Conservation (phyloP, 2,113 vertebrate species). For the Bucco capensis region DNA sequence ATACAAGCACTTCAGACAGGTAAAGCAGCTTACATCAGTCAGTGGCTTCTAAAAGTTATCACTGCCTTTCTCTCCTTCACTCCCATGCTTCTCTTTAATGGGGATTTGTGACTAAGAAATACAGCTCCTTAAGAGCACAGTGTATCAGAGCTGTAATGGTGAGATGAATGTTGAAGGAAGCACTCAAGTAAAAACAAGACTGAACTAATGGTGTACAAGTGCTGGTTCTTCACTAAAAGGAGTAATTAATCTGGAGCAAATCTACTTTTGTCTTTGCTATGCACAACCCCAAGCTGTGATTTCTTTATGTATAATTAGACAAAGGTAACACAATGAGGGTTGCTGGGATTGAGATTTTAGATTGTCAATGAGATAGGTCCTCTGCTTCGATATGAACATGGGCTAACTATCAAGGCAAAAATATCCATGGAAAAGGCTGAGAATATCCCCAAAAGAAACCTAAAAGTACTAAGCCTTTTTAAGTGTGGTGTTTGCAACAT, state of each 20-base stretch:
- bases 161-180: not conserved
- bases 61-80: not conserved
- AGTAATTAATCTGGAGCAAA: not conserved
- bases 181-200: not conserved
- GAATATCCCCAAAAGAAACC: not conserved
- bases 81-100: not conserved
- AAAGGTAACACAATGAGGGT: not conserved
- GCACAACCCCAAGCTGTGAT: not conserved
- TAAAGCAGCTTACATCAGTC: slow-evolving; percentile 24
- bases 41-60: not conserved
- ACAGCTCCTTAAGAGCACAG: not conserved
- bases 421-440: not conserved
- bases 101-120: not conserved
- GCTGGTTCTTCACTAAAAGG: not conserved
- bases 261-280: not conserved
- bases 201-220: not conserved
- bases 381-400: not conserved
- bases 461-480: not conserved
- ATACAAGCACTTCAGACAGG: slow-evolving; percentile 95
- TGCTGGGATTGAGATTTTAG: not conserved
- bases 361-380: not conserved
- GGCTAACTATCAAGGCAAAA: not conserved
- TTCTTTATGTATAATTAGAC: not conserved
- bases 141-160: not conserved
- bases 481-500: not conserved